These are phyloP conservation scores for Chionoecetes opilio DNA, from an alignment of 1,140 invertebrate species.

Conservation along the genomic window DNA sequence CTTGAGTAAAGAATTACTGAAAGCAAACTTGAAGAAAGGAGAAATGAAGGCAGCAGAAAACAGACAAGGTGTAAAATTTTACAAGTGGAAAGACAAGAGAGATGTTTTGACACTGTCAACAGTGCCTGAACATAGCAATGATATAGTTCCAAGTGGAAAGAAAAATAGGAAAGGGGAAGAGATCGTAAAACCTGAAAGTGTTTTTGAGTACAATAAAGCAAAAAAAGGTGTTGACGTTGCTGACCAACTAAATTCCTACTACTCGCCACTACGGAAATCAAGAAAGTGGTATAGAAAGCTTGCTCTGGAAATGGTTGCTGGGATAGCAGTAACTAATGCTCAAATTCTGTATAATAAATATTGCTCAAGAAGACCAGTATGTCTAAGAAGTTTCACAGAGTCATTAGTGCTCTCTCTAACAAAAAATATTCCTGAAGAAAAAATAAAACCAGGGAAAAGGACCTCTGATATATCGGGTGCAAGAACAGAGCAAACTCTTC, in stretches of 20 bases:
- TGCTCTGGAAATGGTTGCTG: not conserved
- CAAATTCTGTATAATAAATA: conserved; percentile 43
- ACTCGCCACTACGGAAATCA: conserved; percentile 41
- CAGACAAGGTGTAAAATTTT: not conserved
- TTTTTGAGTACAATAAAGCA: conserved; percentile 44
- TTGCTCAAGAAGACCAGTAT: not conserved
- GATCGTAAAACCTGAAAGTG: too few relatives aligned
- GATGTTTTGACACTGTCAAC: too few relatives aligned
- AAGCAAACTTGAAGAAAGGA: not conserved
- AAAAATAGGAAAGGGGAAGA: too few relatives aligned
- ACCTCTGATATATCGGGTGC: not conserved
- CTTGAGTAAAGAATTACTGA: not conserved
- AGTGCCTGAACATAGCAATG: not conserved
- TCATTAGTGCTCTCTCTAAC: conserved; percentile 33
- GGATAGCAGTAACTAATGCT: conserved; percentile 54
- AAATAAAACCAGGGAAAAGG: conserved; percentile 1
- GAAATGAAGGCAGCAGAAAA: too few relatives aligned
- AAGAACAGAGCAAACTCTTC: not conserved
- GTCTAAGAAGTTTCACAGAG: conserved; percentile 10
- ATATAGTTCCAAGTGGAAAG: conserved; percentile 31
- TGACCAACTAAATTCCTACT: too few relatives aligned
- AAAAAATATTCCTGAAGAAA: conserved; percentile 33
- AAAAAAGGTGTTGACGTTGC: too few relatives aligned
- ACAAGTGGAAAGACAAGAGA: not conserved
- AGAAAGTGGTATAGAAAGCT: conserved; percentile 53